Evolutionary conservation across 2,888 invertebrate species (phyloP).

Genomic region (Diploptera punctata): DNA sequence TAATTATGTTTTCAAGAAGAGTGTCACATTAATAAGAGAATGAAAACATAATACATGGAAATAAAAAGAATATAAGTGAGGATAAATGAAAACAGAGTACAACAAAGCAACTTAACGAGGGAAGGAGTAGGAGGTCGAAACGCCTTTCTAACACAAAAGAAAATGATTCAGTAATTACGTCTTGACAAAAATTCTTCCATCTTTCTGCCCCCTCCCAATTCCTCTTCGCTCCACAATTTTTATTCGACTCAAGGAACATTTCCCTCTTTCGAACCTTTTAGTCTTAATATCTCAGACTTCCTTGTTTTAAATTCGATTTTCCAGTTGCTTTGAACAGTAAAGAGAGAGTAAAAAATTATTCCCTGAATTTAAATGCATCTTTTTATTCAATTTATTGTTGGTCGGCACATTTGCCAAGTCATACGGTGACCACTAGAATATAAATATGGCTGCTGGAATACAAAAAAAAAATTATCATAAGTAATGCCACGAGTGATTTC

Average conservation of each 20-base stretch:
- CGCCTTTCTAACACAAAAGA: constrained; percentile 31
- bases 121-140: neutral
- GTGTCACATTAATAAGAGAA: constrained; percentile 9
- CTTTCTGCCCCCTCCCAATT: neutral
- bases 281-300: constrained; percentile 27
- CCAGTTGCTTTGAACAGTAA: constrained; percentile 28
- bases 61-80: no score
- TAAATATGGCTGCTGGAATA: no score
- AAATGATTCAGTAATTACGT: constrained; percentile 27
- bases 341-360: no score
- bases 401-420: no score
- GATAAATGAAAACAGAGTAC: constrained; percentile 9
- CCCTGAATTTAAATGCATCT: no score
- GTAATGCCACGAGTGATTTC: no score
- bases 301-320: constrained; percentile 31
- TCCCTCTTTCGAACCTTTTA: constrained; percentile 17
- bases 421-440: no score
- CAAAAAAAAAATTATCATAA: no score
- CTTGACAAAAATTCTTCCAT: constrained; percentile 15
- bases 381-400: no score
- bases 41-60: neutral
- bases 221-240: no score
- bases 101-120: constrained; percentile 17
- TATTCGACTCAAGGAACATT: neutral
- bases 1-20: constrained; percentile 24